Base-by-base conservation (phyloP, 2,888 invertebrate species). In the Paralinhomoeus sp. region DNA sequence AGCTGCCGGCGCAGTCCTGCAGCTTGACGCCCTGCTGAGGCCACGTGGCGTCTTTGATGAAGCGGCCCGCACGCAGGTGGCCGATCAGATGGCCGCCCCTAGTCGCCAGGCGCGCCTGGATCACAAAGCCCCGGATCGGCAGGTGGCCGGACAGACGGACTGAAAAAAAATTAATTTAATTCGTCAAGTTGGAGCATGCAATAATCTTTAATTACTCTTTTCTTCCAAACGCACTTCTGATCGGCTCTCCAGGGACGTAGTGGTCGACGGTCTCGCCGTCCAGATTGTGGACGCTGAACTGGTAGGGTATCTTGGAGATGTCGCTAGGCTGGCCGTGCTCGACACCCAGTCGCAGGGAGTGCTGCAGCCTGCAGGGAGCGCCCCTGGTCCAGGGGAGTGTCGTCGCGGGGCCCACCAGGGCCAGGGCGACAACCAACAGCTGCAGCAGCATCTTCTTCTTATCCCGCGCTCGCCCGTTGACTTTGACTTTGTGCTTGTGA, bases 31-130 rank as follows among this genome's bases (percentile, higher is more conserved):
- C 39, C 24, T n/a, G n/a, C 15, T 15, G 3, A n/a, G 3, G 3
- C 24, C 17, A 24, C 18, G 24, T 13, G 3, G 36, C 39, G n/a
- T 40, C 35, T 15, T 7, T 3, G 20, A 43, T 15, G 23, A 46
- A 46, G 2, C 39, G 5, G 13, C 46, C 46, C 13, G 37, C 43
- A 17, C 43, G n/a, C 22, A 43, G 27, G 23, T 43, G 40, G n/a
- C 46, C 46, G 34, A 46, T 43, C 20, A 46, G 24, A 35, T 23
- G 34, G 34, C 46, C 46, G 13, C 37, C 31, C 24, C 22, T 34
- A n/a, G 46, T 46, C 23, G 43, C 33, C 23, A 46, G 23, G 17
- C 46, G 43, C 2, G 46, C 37, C 24, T 46, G 46, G 2, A 46
- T 35, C n/a, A 46, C 21, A 18, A 43, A 43, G 13, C n/a, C 24